Evolutionary conservation across 2,888 invertebrate species (phyloP), one percentile per base, ranked within the genome.

Genomic region (Scaeva pyrastri): DNA sequence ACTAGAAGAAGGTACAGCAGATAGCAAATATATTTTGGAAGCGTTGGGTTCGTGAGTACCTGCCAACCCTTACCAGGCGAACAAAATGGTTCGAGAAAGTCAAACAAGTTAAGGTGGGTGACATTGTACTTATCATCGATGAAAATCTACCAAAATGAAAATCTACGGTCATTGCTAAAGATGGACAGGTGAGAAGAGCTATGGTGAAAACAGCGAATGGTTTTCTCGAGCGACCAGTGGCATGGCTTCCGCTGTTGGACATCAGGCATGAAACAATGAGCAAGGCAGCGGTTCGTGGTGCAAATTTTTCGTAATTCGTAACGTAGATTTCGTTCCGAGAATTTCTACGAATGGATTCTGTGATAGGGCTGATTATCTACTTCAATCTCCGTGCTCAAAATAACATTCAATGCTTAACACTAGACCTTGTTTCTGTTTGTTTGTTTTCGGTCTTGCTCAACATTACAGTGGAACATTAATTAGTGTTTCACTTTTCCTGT

Each of bases 61-160:
- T n/a, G n/a, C n/a, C n/a, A n/a, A n/a, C n/a, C n/a, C 45, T 45
- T 45, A 45, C 45, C 7, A 16, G 8, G 8, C 16, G 45, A n/a
- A 45, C 45, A 7, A 45, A 16, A 5, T 16, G 45, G 7, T 45
- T 45, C 16, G 45, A 16, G 16, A 45, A 16, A 8, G 45, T 45
- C 16, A 16, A 45, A 16, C 45, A n/a, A 16, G 8, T 45, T 2
- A 8, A 73, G 19, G 14, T 36, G 11, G 88, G 85, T 0, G 80
- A 87, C n/a, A 23, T 87, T 0, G 88, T 88, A 3, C 19, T 87
- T 21, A 56, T 88, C 26, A 70, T 76, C 21, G 88, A 88, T 36
- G 45, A 79, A 41, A 45, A 45, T 45, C 2, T 45, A 7, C 45
- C 16, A 1, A 45, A 16, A 11, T 16, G 8, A 16, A 45, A 81